Base-by-base conservation (phyloP, 53 echinoderm and acorn worm species). In the Patiria pectinifera region DNA sequence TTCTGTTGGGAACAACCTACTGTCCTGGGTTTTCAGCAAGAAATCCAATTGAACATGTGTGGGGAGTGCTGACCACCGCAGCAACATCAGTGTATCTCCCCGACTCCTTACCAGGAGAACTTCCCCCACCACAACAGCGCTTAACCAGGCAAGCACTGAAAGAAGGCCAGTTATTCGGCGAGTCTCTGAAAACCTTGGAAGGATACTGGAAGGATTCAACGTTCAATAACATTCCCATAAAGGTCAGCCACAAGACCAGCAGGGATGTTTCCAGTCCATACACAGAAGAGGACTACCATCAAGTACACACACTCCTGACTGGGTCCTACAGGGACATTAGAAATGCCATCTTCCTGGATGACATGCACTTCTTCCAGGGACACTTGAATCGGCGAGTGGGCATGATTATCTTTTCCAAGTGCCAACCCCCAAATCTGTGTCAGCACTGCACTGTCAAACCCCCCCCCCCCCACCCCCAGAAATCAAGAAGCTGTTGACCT, bases 11-110 rank as follows among this genome's bases (percentile, higher is more conserved):
- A 4, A 94, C 95, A 53, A 46, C 86, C 0, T 74, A 89, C 19
- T 91, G 91, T 53, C 95, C 92, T 6, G 92, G 93, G 0, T 84
- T 94, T 16, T 95, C 92, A 4, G 94, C 92, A 0, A 25, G 84
- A 16, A 93, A 95, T 75, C 92, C 95, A 0, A 91, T 92, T 14
- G 84, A 84, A 19, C 69, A 84, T 60, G 83, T 82, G 53, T 82
- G 83, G 83, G 22, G 22, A 15, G 60, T 82, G 4, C 4, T 82
- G 59, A 84, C 69, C 4, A 84, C 3, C 13, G 84, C 84, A 44
- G 63, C 84, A 4, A 84, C 69, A 3, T 84, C 84, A 11, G 15
- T 84, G 2, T 84, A 84, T 44, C 84, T 84, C 3, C 84, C 84
- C 3, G 69, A 84, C 45, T 11, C 14, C 44, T 15, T 84, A 44